Evolutionary conservation across 2,797 vertebrate genomes (phyloP).

Genomic region (Rachycentron canadum): DNA sequence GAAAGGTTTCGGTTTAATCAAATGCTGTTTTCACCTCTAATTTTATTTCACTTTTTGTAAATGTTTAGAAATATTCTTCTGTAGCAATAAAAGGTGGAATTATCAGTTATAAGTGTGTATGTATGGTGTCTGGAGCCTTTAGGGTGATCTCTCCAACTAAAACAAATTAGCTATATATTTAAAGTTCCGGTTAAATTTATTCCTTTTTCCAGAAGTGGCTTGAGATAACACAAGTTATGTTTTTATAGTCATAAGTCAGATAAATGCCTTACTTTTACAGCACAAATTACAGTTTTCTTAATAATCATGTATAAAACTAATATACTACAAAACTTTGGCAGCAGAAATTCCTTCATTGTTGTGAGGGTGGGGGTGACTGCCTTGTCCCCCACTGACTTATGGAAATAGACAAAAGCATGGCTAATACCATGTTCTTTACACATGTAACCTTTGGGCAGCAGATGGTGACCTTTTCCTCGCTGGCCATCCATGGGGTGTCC

Average conservation of each 20-base stretch:
- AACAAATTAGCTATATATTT: conserved; percentile 43
- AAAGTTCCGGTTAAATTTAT: not conserved
- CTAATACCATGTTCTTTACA: conserved; percentile 51
- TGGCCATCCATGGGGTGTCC: conserved; percentile 69
- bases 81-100: conserved; percentile 58
- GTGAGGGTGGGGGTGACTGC: conserved; percentile 12
- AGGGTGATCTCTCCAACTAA: conserved; percentile 19
- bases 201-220: conserved; percentile 13
- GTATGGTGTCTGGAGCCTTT: conserved; percentile 21
- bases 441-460: conserved; percentile 75
- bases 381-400: conserved; percentile 30
- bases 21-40: conserved; percentile 21
- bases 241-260: conserved; percentile 30
- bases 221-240: not conserved
- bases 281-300: conserved; percentile 3
- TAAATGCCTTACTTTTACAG: not conserved
- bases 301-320: not conserved
- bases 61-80: conserved; percentile 30
- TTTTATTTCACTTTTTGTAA: conserved; percentile 32
- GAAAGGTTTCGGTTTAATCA: conserved; percentile 27
- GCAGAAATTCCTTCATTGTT: conserved; percentile 19
- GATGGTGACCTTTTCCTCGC: conserved; percentile 78
- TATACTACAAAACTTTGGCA: too few relatives aligned
- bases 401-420: conserved; percentile 34
- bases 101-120: conserved; percentile 32